Evolutionary conservation across 2,113 vertebrate species (phyloP), one percentile per base, ranked within the genome.

Genomic region (Ictalurus punctatus): DNA sequence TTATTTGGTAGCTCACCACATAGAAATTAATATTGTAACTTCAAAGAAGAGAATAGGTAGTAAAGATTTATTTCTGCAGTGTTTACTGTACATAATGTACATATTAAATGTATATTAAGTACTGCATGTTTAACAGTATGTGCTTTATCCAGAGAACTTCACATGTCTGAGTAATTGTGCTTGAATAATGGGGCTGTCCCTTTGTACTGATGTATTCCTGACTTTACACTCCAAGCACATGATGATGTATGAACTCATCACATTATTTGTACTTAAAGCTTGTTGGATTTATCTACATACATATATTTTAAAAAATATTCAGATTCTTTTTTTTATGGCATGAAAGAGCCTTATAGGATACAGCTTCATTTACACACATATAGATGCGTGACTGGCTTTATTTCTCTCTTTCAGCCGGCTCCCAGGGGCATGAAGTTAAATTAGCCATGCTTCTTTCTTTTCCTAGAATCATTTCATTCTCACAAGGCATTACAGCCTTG

Each of bases 381-480:
- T 78, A 71, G 34, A 83, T 54, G 71, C 74, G 74, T 78, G 82
- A 61, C 30, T 40, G 16, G 59, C 40, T 86, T 84, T 86, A 88
- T 81, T 71, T 92, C 85, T 88, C 84, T 69, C 82, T 71, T 87
- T 89, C 79, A 78, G 78, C 40, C 25, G 56, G 44, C n/a, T 89
- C 89, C 87, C 88, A 61, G 34, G 52, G 84, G 87, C 63, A 85
- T 71, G 81, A 86, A 71, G 19, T 87, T 79, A 91, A 91, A 92
- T 90, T 86, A 91, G 87, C 74, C 59, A 40, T 81, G 69, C 86
- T 91, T 83, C 91, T 91, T 92, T 89, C 88, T 91, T 85, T 91
- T 87, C 83, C 40, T 76, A 89, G 91, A 92, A 87, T 86, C 40
- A 90, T 91, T 91, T 90, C 81, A 85, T 76, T 86, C 84, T 87